Conservation (phyloP, 2,888 invertebrate genomes). For the Trachelus tabidus region DNA sequence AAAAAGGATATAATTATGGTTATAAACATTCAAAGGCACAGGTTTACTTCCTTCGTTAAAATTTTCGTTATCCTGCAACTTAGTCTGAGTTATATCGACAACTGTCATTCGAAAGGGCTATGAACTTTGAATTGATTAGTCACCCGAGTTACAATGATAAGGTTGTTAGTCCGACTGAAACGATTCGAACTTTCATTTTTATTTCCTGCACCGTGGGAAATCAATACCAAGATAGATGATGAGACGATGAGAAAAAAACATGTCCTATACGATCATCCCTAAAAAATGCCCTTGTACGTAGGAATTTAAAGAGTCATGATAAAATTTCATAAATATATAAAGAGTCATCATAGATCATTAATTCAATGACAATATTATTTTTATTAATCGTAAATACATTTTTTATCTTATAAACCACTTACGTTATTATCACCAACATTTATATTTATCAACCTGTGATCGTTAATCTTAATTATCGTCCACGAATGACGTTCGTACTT, state of each 20-base stretch:
- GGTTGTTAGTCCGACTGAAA: background rate
- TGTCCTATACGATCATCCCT: background rate
- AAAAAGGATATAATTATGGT: background rate
- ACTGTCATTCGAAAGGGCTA: background rate
- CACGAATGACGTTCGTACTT: background rate
- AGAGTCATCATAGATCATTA: background rate
- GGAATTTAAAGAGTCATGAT: background rate
- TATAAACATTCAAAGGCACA: background rate
- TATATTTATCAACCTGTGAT: no score
- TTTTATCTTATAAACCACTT: background rate
- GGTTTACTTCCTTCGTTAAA: background rate
- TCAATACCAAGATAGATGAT: background rate
- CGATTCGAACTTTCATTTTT: background rate
- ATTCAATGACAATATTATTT: background rate
- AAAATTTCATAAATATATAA: no score
- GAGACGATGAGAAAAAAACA: background rate
- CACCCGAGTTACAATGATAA: background rate
- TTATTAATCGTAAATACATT: background rate
- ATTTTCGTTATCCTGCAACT: background rate
- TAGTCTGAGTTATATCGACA: background rate
- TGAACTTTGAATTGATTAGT: background rate
- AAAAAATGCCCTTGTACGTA: background rate
- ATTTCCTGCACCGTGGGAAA: background rate
- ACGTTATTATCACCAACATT: background rate
- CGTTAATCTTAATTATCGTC: background rate